Evolutionary conservation across 2,113 vertebrate genomes (phyloP).

Genomic region (Leptosomus discolor): DNA sequence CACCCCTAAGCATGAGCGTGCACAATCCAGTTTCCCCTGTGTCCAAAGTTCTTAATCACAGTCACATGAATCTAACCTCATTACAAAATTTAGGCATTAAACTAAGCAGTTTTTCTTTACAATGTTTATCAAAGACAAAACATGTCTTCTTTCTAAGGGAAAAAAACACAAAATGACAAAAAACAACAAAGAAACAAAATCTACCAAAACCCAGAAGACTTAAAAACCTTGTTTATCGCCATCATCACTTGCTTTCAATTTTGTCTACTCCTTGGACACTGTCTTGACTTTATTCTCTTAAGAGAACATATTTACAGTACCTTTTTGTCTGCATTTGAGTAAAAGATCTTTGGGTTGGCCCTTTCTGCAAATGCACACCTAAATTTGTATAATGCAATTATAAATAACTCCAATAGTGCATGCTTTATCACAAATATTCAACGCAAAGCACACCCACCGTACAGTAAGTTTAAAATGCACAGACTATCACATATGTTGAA

Average conservation of each 20-base stretch:
- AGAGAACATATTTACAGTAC: background rate
- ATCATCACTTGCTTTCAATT: background rate
- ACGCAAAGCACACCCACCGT: background rate
- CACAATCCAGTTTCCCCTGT: background rate
- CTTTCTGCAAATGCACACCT: background rate
- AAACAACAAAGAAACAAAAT: background rate
- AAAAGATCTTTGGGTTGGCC: background rate
- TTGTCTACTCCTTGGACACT: background rate
- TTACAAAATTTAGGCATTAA: background rate
- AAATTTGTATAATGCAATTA: background rate
- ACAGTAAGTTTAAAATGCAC: background rate
- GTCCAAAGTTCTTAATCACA: background rate
- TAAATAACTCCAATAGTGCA: background rate
- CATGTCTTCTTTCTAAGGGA: background rate
- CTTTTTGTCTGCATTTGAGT: background rate
- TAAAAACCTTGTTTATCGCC: background rate
- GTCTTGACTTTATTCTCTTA: background rate
- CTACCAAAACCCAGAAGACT: background rate
- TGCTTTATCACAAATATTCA: background rate
- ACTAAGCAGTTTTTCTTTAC: background rate
- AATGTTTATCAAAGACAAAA: background rate
- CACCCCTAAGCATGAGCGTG: accelerated
- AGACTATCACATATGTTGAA: accelerated
- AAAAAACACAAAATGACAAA: background rate
- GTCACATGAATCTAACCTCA: background rate